Base-by-base conservation (phyloP, 2,888 invertebrate genomes). In the Dorcus hopei region DNA sequence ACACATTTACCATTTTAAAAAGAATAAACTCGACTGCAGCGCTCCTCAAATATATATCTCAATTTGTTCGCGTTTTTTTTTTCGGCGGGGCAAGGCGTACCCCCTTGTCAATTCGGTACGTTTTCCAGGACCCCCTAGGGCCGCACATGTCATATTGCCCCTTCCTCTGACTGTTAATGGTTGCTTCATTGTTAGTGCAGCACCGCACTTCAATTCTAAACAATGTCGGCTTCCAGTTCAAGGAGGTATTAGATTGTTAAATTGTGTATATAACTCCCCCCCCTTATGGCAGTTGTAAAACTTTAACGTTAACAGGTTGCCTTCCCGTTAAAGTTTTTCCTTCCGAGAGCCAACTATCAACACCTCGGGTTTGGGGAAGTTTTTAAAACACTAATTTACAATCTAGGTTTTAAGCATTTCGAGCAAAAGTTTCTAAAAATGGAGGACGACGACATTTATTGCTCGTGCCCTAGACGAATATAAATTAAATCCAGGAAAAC, bases 111-210 rank as follows among this genome's bases (percentile, higher is more conserved):
- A 58, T 61, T 58, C 49, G 54, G 57, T 53, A 51, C 52, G 47
- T 57, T 58, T 59, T 59, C 47, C 51, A 51, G 41, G 62, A 59
- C 64, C 67, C 63, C 62, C 63, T 51, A 63, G 65, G 64, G 62
- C 57, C 58, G 61, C 61, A 62, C 64, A 62, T 64, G 64, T 64
- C 64, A 64, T 64, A 65, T 59, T 61, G 52, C 55, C 63, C 63
- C 62, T 59, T 57, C 49, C 57, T 49, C 64, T 52, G 39, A 42
- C 53, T 48, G 49, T 65, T 67, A 67, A 67, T 65, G 63, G 64
- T 52, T 58, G 52, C 62, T 63, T 59, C 63, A 62, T 59, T 66
- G 65, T 65, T 64, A 65, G 52, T 59, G 55, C 55, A 52, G 58
- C 51, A 54, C 42, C 61, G 53, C 61, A 52, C 62, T 63, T 59